Evolutionary conservation across 37 sponge, comb jelly and placozoan genomes (phyloP).

Genomic region (Oscarella lobularis): DNA sequence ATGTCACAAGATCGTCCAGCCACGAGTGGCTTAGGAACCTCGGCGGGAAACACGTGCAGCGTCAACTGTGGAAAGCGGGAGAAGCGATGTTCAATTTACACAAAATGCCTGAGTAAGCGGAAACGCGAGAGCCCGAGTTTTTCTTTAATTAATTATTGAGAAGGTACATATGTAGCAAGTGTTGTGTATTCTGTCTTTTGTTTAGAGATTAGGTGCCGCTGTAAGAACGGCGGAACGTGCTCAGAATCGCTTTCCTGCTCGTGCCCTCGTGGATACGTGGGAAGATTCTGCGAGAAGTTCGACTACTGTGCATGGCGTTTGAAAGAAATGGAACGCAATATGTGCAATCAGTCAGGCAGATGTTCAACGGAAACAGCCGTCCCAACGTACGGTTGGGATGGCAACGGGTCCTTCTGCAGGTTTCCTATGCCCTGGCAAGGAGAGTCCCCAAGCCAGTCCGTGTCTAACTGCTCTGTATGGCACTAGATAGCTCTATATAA

Average conservation of each 20-base stretch:
- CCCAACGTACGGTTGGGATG: neutral
- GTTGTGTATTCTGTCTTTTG: neutral
- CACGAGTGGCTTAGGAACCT: neutral
- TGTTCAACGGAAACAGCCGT: neutral
- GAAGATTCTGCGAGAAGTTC: neutral
- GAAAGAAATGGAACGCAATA: neutral
- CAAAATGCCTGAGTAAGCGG: neutral
- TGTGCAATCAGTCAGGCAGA: neutral
- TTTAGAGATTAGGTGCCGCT: neutral
- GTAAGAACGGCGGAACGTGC: conserved; percentile 2
- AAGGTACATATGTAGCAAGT: too few relatives aligned
- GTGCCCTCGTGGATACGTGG: conserved; percentile 3
- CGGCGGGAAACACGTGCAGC: neutral
- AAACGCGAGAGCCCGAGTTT: too few relatives aligned
- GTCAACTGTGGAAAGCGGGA: neutral
- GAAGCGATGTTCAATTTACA: neutral
- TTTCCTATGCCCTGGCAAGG: neutral
- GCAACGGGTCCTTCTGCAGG: neutral
- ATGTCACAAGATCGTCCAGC: neutral
- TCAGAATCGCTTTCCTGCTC: neutral
- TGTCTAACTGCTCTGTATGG: neutral
- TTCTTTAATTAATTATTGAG: too few relatives aligned
- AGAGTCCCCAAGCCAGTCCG: neutral
- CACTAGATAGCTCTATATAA: too few relatives aligned
- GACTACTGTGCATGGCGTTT: neutral